A percentile compares a stretch with the other conserved stretches of the same genome.
Evolutionary conservation across 2,888 invertebrate genomes (phyloP).

Genomic region (Synergus itoensis): DNA sequence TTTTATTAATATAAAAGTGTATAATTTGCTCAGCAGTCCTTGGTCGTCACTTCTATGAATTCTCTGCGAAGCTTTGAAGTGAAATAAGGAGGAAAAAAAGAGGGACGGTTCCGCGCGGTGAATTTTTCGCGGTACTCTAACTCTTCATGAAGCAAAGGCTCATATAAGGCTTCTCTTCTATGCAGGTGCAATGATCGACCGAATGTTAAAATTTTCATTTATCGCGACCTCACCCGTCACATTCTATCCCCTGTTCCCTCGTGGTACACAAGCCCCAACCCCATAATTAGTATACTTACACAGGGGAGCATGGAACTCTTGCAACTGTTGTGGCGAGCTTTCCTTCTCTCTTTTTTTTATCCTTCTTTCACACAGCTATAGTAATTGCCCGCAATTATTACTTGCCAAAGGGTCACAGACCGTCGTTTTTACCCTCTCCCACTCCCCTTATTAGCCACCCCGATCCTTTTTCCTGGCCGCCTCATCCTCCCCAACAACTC

Average conservation of each 20-base stretch:
- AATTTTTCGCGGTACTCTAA: conserved; percentile 18
- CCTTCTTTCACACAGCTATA: conserved; percentile 64
- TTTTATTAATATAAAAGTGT: conserved; percentile 20
- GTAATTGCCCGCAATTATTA: conserved; percentile 73
- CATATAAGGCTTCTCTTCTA: conserved; percentile 9
- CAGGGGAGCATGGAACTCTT: conserved; percentile 57
- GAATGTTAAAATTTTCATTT: conserved; percentile 62
- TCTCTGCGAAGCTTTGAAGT: conserved; percentile 29
- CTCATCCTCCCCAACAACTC: conserved; percentile 43
- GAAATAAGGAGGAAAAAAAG: conserved; percentile 24
- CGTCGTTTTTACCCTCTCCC: conserved; percentile 47
- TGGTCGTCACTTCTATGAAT: conserved; percentile 20
- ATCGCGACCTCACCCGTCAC: conserved; percentile 54
- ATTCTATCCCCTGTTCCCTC: conserved; percentile 56
- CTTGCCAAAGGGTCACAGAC: conserved; percentile 69
- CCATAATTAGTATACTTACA: conserved; percentile 59
- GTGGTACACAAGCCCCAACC: conserved; percentile 56
- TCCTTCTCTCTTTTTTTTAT: conserved; percentile 48
- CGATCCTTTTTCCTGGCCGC: conserved; percentile 31
- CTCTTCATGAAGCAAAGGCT: background rate
- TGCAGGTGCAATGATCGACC: conserved; percentile 52
- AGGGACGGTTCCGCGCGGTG: conserved; percentile 9
- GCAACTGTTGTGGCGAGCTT: conserved; percentile 57
- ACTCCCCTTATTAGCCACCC: background rate
- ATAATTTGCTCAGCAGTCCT: background rate